These are phyloP conservation scores for Chloroclysta siterata DNA, from an alignment of 2,888 invertebrate species.

Conservation along the genomic window DNA sequence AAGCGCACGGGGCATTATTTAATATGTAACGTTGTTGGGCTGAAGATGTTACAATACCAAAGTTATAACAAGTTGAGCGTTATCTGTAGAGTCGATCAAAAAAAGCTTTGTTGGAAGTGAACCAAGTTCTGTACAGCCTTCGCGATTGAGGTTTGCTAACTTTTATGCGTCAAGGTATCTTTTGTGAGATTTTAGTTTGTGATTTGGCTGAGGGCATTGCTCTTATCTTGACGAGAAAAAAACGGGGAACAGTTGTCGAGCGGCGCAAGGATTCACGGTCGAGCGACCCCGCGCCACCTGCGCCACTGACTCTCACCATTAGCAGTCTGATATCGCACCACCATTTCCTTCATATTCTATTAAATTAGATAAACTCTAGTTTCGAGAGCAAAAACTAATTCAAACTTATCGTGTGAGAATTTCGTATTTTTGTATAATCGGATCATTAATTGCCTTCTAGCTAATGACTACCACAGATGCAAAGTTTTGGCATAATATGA, in stretches of 20 bases:
- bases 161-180: neutral
- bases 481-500: conserved; percentile 9
- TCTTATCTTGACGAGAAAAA: conserved; percentile 68
- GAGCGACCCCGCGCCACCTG: conserved; percentile 66
- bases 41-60: conserved; percentile 26
- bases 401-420: conserved; percentile 6
- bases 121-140: conserved; percentile 33
- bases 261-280: conserved; percentile 77
- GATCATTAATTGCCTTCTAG: conserved; percentile 7
- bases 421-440: conserved; percentile 6
- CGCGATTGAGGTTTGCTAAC: conserved; percentile 34
- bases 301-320: conserved; percentile 50
- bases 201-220: conserved; percentile 68
- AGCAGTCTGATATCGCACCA: conserved; percentile 53
- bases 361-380: neutral
- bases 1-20: conserved; percentile 22
- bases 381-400: conserved; percentile 8
- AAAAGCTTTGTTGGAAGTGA: conserved; percentile 28
- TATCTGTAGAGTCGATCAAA: conserved; percentile 34
- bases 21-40: conserved; percentile 21
- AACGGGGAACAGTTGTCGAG: conserved; percentile 74
- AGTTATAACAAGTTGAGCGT: conserved; percentile 16
- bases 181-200: conserved; percentile 35
- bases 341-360: conserved; percentile 10
- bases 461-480: conserved; percentile 1